A percentile compares a stretch with the other conserved stretches of the same genome.
phyloP scores from a whole-genome alignment of 2,797 vertebrate species.

The Knipowitschia caucasica region DNA sequence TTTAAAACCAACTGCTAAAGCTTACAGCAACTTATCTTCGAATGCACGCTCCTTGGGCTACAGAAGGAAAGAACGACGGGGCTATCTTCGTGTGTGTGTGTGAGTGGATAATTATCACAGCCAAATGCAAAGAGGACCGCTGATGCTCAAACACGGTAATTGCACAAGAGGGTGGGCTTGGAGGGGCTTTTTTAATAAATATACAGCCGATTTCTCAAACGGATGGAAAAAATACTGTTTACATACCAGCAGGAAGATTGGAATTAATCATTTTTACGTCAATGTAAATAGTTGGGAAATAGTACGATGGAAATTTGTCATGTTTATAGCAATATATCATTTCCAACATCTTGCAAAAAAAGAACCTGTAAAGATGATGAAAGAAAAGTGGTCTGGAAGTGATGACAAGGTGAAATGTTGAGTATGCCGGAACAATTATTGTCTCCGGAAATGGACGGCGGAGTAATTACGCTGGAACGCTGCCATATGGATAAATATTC shows the following conservation, averaged over 20 bases:
- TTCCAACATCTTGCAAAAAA: conserved; percentile 4
- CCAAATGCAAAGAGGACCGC: conserved; percentile 54
- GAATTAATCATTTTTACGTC: conserved; percentile 47
- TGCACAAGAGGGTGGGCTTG: conserved; percentile 27
- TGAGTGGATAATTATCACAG: conserved; percentile 57
- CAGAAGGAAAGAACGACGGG: conserved; percentile 7
- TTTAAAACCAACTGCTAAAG: conserved; percentile 43
- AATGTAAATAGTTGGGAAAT: conserved; percentile 21
- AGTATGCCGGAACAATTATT: conserved; percentile 54
- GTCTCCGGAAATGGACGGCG: conserved; percentile 35
- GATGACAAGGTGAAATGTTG: conserved; percentile 58
- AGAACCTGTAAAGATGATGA: conserved; percentile 14
- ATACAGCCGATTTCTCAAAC: conserved; percentile 29
- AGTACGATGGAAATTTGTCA: background rate
- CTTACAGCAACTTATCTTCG: conserved; percentile 35
- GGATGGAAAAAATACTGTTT: conserved; percentile 25
- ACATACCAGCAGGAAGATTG: conserved; percentile 40
- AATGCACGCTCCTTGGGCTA: conserved; percentile 11
- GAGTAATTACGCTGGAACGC: conserved; percentile 58
- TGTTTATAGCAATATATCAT: conserved; percentile 18
- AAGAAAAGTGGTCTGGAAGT: conserved; percentile 36
- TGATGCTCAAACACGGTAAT: conserved; percentile 60
- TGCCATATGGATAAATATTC: conserved; percentile 57
- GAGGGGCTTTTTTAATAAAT: conserved; percentile 29
- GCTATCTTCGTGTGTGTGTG: background rate